These are phyloP conservation scores for Speoplatyrhinus poulsoni DNA, from an alignment of 2,113 vertebrate species.

Conservation along the genomic window DNA sequence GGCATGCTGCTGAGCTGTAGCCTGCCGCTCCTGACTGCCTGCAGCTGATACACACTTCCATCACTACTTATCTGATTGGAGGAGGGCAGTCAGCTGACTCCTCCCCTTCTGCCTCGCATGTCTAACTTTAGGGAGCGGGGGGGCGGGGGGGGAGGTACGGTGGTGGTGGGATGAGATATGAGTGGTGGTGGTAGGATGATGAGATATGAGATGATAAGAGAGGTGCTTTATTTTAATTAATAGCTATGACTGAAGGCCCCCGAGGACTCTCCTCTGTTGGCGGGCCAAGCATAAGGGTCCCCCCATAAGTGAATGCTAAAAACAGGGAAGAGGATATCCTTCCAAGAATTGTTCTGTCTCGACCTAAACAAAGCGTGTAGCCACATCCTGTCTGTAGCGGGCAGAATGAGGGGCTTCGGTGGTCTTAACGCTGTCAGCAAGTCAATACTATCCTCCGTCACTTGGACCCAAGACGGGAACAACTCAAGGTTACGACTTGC, in stretches of 20 bases:
- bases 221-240: constrained; percentile 48
- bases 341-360: constrained; percentile 66
- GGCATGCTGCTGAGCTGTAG: constrained; percentile 77
- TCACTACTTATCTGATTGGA: constrained; percentile 92
- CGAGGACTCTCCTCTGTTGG: constrained; percentile 44
- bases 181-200: background rate
- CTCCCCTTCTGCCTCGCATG: constrained; percentile 73
- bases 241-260: constrained; percentile 35
- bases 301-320: constrained; percentile 56
- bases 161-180: background rate
- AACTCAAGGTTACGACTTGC: background rate
- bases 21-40: constrained; percentile 67
- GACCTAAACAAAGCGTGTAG: constrained; percentile 62
- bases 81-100: constrained; percentile 86
- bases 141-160: background rate
- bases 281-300: no score
- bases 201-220: background rate
- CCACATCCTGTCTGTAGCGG: constrained; percentile 67
- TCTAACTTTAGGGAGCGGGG: constrained; percentile 80
- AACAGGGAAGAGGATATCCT: constrained; percentile 73
- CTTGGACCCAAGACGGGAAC: background rate
- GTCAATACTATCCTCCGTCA: no score
- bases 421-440: background rate
- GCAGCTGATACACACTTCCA: constrained; percentile 93
- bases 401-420: constrained; percentile 9